These are phyloP conservation scores for Ciconia maguari DNA, from an alignment of 2,113 vertebrate species.

Conservation along the genomic window DNA sequence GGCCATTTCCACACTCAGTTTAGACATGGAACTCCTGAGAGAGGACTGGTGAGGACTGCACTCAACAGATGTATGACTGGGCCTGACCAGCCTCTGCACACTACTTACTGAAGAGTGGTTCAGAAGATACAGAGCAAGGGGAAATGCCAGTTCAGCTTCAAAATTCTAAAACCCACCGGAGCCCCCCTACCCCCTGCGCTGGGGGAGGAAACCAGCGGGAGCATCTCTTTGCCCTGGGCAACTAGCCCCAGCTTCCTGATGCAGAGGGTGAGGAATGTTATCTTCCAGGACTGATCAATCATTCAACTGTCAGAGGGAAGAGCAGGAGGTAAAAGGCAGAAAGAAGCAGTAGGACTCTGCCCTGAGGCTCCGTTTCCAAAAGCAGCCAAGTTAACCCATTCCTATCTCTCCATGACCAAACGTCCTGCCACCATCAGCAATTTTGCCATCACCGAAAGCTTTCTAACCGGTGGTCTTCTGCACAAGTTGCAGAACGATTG, in stretches of 20 bases:
- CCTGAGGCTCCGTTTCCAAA: slow-evolving; percentile 30
- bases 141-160: neutral
- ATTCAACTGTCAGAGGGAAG: neutral
- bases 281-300: slow-evolving; percentile 49
- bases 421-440: neutral
- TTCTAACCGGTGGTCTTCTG: neutral
- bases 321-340: slow-evolving; percentile 14
- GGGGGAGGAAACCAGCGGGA: neutral
- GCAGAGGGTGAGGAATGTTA: slow-evolving; percentile 47
- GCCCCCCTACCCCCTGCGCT: neutral
- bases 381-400: slow-evolving; percentile 45
- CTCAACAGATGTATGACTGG: neutral
- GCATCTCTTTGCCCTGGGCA: slow-evolving; percentile 28
- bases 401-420: neutral
- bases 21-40: neutral
- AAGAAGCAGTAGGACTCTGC: neutral
- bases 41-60: neutral
- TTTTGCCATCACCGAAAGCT: neutral
- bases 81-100: neutral
- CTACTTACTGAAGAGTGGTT: neutral
- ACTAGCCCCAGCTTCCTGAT: neutral
- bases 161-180: neutral
- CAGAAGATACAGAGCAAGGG: neutral
- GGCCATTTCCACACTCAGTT: neutral
- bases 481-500: neutral